Percentiles rank a stretch among this genome's conserved stretches.
Conservation (phyloP, 1,140 invertebrate genomes). For the Ectropis grisescens region DNA sequence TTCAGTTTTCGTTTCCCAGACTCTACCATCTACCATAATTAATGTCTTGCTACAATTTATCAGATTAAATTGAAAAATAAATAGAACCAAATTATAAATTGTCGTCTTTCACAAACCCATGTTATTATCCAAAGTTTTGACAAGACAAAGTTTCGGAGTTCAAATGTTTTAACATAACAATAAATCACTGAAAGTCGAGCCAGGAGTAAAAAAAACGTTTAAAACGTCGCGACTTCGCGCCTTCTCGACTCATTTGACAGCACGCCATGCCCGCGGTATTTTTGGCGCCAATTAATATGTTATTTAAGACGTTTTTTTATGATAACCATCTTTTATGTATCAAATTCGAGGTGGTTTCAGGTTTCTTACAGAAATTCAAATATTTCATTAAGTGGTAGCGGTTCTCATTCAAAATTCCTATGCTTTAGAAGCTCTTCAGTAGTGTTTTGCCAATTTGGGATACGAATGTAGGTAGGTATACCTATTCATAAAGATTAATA, state of each 20-base stretch:
- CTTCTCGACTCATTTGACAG: neutral
- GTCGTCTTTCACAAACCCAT: no score
- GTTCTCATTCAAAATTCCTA: neutral
- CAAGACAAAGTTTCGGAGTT: no score
- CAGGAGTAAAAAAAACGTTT: neutral
- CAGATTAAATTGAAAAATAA: no score
- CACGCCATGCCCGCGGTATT: conserved; percentile 1
- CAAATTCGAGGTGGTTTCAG: neutral
- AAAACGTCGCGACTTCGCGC: neutral
- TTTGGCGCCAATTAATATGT: conserved; percentile 3
- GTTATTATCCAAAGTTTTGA: no score
- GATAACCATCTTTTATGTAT: neutral
- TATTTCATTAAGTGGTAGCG: neutral
- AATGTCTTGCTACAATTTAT: no score
- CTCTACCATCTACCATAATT: no score
- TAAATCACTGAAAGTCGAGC: no score
- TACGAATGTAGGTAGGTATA: neutral
- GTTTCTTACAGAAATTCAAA: neutral
- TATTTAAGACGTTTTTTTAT: neutral
- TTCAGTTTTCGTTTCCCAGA: no score
- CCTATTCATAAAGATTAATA: neutral
- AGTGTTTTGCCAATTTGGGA: neutral
- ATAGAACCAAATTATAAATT: no score
- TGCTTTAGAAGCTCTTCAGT: neutral
- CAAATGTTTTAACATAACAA: neutral